These are phyloP conservation scores for Rugalucina vietnamica DNA, from an alignment of 2,888 invertebrate genomes.

Conservation along the genomic window DNA sequence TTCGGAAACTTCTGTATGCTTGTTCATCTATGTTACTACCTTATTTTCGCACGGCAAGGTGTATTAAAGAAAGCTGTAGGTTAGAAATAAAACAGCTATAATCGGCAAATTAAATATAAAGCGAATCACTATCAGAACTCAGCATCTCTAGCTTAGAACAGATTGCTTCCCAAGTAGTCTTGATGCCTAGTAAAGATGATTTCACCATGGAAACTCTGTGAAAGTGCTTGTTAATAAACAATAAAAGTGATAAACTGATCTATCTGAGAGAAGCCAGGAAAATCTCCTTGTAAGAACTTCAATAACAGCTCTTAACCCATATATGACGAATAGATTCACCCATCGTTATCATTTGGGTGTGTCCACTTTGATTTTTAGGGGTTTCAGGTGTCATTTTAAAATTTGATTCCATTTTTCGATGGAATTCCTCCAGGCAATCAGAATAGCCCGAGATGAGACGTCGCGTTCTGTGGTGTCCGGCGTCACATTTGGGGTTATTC, in stretches of 20 bases:
- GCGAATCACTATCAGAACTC: background rate
- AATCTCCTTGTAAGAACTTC: background rate
- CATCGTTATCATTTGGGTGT: no score
- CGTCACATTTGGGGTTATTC: no score
- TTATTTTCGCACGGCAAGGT: background rate
- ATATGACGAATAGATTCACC: no score
- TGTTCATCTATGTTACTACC: background rate
- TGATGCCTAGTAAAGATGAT: background rate
- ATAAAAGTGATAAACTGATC: conserved; percentile 35
- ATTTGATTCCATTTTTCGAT: no score
- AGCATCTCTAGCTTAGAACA: background rate
- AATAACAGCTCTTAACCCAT: background rate
- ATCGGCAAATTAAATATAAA: background rate
- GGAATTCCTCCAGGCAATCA: no score
- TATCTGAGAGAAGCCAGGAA: conserved; percentile 1
- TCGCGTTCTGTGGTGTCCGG: no score
- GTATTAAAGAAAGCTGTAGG: background rate
- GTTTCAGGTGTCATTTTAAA: no score
- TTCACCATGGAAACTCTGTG: background rate
- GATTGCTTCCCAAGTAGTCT: background rate
- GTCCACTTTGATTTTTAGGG: no score
- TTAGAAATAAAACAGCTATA: background rate
- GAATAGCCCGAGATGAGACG: no score
- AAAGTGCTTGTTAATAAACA: conserved; percentile 55
- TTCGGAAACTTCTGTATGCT: no score